A percentile compares a stretch with the other conserved stretches of the same genome.
Evolutionary conservation across 2,888 invertebrate species (phyloP).

Genomic region (Leptogaster cylindrica): DNA sequence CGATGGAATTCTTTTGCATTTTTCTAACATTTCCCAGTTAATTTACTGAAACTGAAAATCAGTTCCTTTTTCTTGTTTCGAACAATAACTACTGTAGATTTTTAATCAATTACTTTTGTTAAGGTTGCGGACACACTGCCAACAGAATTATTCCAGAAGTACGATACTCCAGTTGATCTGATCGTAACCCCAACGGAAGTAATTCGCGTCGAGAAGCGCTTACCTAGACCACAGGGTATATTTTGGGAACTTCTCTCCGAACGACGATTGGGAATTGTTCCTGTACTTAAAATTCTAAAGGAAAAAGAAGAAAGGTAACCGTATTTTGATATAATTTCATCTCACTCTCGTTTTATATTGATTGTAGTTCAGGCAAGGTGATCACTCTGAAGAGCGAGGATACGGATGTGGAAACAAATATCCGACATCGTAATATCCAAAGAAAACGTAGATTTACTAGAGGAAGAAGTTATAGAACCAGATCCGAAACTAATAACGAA

Average conservation of each 20-base stretch:
- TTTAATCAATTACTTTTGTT: no score
- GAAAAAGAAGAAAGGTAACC: conserved; percentile 71
- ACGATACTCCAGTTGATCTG: conserved; percentile 85
- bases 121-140: conserved; percentile 78
- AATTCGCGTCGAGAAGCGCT: conserved; percentile 66
- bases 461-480: conserved; percentile 50
- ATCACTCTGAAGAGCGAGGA: conserved; percentile 73
- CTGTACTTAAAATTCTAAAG: conserved; percentile 73
- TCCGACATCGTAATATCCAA: conserved; percentile 61
- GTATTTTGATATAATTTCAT: neutral
- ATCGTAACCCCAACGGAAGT: conserved; percentile 86
- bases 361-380: conserved; percentile 66
- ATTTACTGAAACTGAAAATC: no score
- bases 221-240: conserved; percentile 74
- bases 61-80: no score
- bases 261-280: conserved; percentile 74
- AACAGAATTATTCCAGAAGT: conserved; percentile 73
- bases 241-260: conserved; percentile 80
- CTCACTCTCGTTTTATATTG: neutral
- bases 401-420: conserved; percentile 71
- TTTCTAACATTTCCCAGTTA: no score
- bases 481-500: conserved; percentile 58
- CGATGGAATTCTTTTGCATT: no score
- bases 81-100: no score
- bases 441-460: conserved; percentile 59